phyloP scores from a whole-genome alignment of 2,888 invertebrate species.

The Drosophila melanosoma region DNA sequence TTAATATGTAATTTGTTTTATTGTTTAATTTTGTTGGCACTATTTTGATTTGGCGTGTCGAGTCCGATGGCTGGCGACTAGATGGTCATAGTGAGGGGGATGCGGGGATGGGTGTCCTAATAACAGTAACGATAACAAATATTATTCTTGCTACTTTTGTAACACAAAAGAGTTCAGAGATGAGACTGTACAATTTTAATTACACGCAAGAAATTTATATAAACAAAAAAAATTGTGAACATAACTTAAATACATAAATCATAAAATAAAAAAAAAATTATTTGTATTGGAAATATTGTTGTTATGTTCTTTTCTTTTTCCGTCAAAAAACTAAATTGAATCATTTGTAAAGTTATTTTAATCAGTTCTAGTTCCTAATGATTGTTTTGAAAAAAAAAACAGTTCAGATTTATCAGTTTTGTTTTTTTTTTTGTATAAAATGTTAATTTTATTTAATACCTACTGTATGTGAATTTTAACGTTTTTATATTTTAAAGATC shows the following conservation, averaged over 20 bases:
- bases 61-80: not conserved
- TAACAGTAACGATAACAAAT: conserved; percentile 51
- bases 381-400: conserved; percentile 13
- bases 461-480: conserved; percentile 76
- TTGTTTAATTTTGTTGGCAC: conserved; percentile 66
- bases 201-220: conserved; percentile 68
- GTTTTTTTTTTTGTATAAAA: conserved; percentile 64
- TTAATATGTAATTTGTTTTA: conserved; percentile 63
- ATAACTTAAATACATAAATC: conserved; percentile 62
- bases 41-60: conserved; percentile 33
- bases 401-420: not conserved
- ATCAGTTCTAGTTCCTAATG: not conserved
- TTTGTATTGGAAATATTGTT: conserved; percentile 58
- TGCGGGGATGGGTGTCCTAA: conserved; percentile 39
- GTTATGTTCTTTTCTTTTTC: conserved; percentile 13
- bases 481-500: conserved; percentile 67
- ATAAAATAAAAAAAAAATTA: conserved; percentile 56
- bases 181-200: conserved; percentile 79
- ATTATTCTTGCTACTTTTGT: conserved; percentile 78
- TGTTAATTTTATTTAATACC: conserved; percentile 80
- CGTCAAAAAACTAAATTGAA: not conserved
- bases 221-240: conserved; percentile 61
- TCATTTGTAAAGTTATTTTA: not conserved
- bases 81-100: not conserved
- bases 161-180: conserved; percentile 74